phyloP scores from a whole-genome alignment of 2,113 vertebrate species.

The Puffinus mauretanicus region DNA sequence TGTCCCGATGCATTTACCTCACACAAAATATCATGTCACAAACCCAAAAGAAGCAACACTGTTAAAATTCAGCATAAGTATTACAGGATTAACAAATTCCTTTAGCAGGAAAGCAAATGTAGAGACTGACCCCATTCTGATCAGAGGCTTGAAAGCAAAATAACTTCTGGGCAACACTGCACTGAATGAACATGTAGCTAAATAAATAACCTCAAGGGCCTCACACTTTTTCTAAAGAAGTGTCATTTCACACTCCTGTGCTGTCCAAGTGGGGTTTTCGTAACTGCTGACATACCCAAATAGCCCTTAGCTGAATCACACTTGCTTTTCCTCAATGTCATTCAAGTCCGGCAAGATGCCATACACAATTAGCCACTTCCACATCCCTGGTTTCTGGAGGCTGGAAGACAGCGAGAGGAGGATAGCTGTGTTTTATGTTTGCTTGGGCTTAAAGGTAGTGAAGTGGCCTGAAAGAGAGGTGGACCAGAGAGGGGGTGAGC shows the following conservation, averaged over 20 bases:
- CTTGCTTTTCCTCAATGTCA: conserved; percentile 5
- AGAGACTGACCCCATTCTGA: neutral
- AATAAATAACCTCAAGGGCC: neutral
- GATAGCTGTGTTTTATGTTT: neutral
- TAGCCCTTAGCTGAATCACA: conserved; percentile 13
- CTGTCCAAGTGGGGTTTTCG: neutral
- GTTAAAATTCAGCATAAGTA: neutral
- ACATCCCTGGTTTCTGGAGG: neutral
- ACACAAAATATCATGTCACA: neutral
- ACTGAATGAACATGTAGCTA: neutral
- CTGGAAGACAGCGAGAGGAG: neutral
- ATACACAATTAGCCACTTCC: neutral
- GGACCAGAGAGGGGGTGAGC: neutral
- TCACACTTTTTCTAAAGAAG: neutral
- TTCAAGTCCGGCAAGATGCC: conserved; percentile 7
- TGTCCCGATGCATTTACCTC: neutral
- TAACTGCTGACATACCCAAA: neutral
- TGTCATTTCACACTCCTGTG: neutral
- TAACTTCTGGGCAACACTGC: neutral
- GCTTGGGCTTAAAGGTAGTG: neutral
- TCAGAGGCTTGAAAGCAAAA: neutral
- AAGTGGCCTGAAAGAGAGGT: neutral
- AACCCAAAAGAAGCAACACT: neutral
- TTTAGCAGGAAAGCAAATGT: neutral
- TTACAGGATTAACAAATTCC: neutral